Percentiles rank a stretch among this genome's conserved stretches.
phyloP scores from a whole-genome alignment of 2,113 vertebrate genomes.

The Crotalus viridis region DNA sequence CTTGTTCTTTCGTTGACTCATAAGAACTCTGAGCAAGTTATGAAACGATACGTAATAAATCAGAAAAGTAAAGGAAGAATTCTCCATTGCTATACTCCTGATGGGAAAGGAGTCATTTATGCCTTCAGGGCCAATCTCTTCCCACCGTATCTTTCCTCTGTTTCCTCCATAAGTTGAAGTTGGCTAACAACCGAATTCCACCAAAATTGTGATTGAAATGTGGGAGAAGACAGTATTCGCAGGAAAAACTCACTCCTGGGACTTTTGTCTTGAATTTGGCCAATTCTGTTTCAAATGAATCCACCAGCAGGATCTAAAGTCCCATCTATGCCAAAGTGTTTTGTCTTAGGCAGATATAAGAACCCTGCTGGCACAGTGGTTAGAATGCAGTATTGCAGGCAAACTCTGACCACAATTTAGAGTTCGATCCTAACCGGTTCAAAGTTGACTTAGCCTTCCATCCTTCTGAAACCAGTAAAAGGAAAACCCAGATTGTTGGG shows the following conservation, averaged over 20 bases:
- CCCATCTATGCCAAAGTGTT: background rate
- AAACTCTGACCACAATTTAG: too few relatives aligned
- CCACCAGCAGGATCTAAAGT: background rate
- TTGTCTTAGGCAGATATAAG: background rate
- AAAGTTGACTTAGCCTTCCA: background rate
- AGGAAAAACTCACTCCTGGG: background rate
- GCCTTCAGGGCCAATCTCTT: background rate
- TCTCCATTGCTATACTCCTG: background rate
- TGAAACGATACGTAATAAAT: conserved; percentile 6
- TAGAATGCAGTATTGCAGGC: too few relatives aligned
- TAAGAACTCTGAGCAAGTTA: background rate
- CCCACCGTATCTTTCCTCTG: background rate
- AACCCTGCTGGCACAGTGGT: background rate
- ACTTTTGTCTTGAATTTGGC: background rate
- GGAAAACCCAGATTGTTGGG: background rate
- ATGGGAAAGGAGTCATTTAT: background rate
- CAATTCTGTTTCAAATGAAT: background rate
- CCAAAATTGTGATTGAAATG: background rate
- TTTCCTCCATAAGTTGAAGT: background rate
- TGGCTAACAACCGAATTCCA: too few relatives aligned
- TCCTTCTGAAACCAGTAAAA: background rate
- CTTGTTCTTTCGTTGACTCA: conserved; percentile 3
- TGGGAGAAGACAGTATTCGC: background rate
- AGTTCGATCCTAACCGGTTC: too few relatives aligned
- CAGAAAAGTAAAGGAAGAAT: background rate